Percentiles rank a stretch among this genome's conserved stretches.
Conservation (phyloP, 2,113 vertebrate species). For the Notothenia coriiceps region DNA sequence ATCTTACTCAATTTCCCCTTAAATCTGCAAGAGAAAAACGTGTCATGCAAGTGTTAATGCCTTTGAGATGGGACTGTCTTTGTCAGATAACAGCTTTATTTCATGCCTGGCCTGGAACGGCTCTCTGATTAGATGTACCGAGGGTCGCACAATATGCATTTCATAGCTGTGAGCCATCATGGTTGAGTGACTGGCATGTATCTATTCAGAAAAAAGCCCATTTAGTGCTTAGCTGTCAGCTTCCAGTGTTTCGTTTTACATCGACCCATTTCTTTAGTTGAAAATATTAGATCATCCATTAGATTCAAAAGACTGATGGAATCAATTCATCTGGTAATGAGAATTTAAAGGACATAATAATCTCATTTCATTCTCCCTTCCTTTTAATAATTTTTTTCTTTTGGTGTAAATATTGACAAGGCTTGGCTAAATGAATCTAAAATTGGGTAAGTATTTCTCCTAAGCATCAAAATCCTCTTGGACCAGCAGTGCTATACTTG, state of each 20-base stretch:
- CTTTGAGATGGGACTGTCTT: constrained; percentile 42
- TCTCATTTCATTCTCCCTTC: constrained; percentile 6
- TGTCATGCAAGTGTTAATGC: constrained; percentile 48
- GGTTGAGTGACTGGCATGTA: constrained; percentile 30
- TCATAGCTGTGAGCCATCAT: constrained; percentile 40
- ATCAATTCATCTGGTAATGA: constrained; percentile 30
- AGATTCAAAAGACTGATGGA: constrained; percentile 16
- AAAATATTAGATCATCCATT: constrained; percentile 22
- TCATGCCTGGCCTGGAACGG: constrained; percentile 50
- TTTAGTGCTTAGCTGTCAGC: constrained; percentile 35
- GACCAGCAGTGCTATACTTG: constrained; percentile 39
- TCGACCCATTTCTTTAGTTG: constrained; percentile 40
- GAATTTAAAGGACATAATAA: constrained; percentile 10
- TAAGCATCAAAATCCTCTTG: constrained; percentile 28
- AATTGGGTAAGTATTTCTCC: constrained; percentile 39
- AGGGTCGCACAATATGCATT: constrained; percentile 66
- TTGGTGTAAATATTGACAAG: constrained; percentile 26
- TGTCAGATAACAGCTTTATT: constrained; percentile 71
- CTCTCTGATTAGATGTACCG: constrained; percentile 58
- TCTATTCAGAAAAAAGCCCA: constrained; percentile 46
- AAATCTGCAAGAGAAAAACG: constrained; percentile 46
- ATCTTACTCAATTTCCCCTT: constrained; percentile 37
- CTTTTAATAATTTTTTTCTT: neutral
- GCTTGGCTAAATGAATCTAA: constrained; percentile 25
- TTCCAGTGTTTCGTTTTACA: constrained; percentile 48